phyloP scores from a whole-genome alignment of 2,888 invertebrate species.

The Nephrotoma appendiculata region DNA sequence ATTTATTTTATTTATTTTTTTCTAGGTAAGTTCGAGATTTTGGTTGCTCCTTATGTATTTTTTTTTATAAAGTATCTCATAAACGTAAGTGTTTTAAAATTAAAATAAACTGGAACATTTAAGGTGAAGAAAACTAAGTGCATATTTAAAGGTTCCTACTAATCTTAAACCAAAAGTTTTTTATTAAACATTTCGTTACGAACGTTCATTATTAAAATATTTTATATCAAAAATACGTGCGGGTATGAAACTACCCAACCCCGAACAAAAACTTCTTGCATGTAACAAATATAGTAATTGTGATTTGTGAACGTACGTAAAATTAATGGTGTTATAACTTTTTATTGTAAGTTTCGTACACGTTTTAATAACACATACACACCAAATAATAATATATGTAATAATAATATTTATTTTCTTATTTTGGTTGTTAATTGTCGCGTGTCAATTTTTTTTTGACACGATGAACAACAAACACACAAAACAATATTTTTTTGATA shows the following conservation, averaged over 20 bases:
- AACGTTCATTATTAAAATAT: too few relatives aligned
- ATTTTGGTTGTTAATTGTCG: neutral
- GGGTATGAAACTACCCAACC: neutral
- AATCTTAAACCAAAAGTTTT: too few relatives aligned
- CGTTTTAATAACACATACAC: neutral
- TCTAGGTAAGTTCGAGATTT: neutral
- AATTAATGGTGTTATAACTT: neutral
- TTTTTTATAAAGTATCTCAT: neutral
- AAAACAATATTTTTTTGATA: neutral
- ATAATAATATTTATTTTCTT: neutral
- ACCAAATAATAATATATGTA: neutral
- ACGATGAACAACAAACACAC: neutral
- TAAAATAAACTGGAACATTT: neutral
- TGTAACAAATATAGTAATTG: neutral
- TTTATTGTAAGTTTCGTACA: neutral
- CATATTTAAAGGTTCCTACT: too few relatives aligned
- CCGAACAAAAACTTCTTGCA: neutral
- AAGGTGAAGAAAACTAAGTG: too few relatives aligned
- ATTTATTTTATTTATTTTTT: neutral
- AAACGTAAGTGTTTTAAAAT: neutral
- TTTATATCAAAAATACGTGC: neutral
- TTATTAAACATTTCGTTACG: too few relatives aligned
- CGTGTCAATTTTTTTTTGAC: neutral
- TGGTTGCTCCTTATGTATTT: neutral
- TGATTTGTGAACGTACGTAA: neutral